Conservation (phyloP, 1,140 invertebrate genomes). For the Camponotus pennsylvanicus region DNA sequence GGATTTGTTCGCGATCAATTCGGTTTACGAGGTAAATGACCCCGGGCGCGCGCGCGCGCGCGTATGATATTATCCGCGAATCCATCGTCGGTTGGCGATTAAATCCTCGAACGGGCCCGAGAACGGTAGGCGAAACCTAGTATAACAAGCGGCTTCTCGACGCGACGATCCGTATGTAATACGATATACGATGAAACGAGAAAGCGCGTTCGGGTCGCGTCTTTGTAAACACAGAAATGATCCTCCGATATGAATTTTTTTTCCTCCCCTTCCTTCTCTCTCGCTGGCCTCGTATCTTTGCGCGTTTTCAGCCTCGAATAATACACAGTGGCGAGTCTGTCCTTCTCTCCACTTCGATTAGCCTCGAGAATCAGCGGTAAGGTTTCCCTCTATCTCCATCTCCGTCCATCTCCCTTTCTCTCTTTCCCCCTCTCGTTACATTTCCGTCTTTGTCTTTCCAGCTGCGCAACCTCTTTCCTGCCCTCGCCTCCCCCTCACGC, state of each 20-base stretch:
- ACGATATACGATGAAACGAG: slow-evolving; percentile 11
- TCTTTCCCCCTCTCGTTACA: neutral
- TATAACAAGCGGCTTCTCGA: neutral
- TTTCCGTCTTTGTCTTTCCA: slow-evolving; percentile 23
- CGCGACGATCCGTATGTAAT: neutral
- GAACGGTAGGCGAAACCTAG: neutral
- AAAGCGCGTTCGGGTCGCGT: too few species aligned
- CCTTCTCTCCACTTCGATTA: slow-evolving; percentile 58
- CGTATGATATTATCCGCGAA: slow-evolving; percentile 6
- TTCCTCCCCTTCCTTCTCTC: too few species aligned
- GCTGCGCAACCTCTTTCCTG: slow-evolving; percentile 48
- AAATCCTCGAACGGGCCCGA: neutral
- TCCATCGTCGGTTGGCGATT: neutral
- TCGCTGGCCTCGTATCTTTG: neutral
- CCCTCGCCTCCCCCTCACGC: slow-evolving; percentile 51
- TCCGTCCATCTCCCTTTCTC: slow-evolving; percentile 32
- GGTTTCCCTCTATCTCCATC: slow-evolving; percentile 63
- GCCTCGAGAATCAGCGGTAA: slow-evolving; percentile 72
- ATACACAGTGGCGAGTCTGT: slow-evolving; percentile 47
- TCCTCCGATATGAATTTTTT: neutral
- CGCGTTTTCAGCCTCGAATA: slow-evolving; percentile 8
- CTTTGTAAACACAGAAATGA: slow-evolving; percentile 20
- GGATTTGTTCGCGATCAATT: slow-evolving; percentile 45
- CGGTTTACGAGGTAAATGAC: slow-evolving; percentile 33
- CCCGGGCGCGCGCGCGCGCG: neutral